Evolutionary conservation across 2,888 invertebrate species (phyloP), one percentile per base, ranked within the genome.

Genomic region (Pseudolycoriella hygida): DNA sequence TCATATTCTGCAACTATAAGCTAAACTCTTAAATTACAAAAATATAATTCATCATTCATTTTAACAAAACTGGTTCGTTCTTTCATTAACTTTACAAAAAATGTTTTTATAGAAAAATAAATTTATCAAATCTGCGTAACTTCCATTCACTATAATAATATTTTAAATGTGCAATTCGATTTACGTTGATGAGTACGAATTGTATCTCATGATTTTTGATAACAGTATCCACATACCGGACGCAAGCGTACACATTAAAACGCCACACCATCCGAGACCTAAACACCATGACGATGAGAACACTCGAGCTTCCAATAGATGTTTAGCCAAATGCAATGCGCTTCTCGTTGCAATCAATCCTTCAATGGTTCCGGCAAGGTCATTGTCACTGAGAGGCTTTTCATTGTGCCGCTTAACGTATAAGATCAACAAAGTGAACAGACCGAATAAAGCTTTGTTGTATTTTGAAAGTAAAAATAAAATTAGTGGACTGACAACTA

Each of bases 371-470:
- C 77, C 77, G 57, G 79, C 77, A 11, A 67, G 66, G 11, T 74
- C 70, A 38, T 71, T 68, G 18, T 77, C 73, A 3, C 71, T 57
- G 18, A 74, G 71, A 2, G 77, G 76, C 38, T 73, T 73, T 49
- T 68, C 73, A 61, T 82, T 86, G 48, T 80, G 74, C 20, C 89
- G 73, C 61, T 92, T 92, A 67, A 86, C 87, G 67, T 92, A 88
- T 60, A 92, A 89, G 61, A 92, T 92, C 68, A 87, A 80, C 48
- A 92, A 70, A 1, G 90, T 87, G 67, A 93, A 92, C 53, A 89
- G 73, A 18, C 89, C 87, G 65, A 93, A 92, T 2, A 87, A 75
- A 32, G 88, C 90, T 90, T n/a, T n/a, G n/a, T 40, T 17, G 12
- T 12, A 40, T 15, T 19, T 20, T 12, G 1, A 19, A 37, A 18